These are phyloP conservation scores for Diadumene lineata DNA, from an alignment of 92 coral and sea anemone genomes.

Conservation along the genomic window DNA sequence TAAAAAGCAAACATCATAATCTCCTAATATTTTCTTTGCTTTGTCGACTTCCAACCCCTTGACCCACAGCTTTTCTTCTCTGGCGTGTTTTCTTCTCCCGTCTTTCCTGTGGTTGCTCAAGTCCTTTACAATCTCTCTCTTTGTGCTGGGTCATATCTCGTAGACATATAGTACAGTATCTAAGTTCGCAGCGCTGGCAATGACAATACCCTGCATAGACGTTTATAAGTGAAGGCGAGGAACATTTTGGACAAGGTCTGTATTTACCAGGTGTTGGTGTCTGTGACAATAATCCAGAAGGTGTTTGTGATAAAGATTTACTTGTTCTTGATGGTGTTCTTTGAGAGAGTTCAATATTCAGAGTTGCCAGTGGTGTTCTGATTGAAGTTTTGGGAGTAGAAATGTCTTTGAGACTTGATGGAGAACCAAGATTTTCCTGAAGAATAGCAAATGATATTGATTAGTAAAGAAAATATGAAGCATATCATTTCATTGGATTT, in stretches of 20 bases:
- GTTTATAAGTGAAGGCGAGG: constrained; percentile 48
- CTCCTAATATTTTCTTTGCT: constrained; percentile 51
- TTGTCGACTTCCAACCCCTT: constrained; percentile 42
- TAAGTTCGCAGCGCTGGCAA: constrained; percentile 64
- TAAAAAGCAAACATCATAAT: constrained; percentile 18
- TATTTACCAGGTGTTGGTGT: constrained; percentile 26
- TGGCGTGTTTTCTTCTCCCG: constrained; percentile 23
- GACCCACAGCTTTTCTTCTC: constrained; percentile 30
- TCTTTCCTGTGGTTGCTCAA: constrained; percentile 1
- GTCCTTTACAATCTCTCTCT: constrained; percentile 37
- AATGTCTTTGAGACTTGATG: constrained; percentile 3
- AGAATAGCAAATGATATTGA: not conserved
- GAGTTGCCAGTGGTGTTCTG: constrained; percentile 32
- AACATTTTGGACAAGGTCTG: constrained; percentile 69
- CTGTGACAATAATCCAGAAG: not conserved
- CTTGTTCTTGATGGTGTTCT: not conserved
- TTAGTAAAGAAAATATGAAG: not conserved
- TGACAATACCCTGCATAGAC: constrained; percentile 39
- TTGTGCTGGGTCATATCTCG: constrained; percentile 23
- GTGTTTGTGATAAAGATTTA: not conserved
- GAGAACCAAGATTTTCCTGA: constrained; percentile 51
- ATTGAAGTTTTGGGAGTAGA: not conserved
- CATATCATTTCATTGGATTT: too few relatives aligned
- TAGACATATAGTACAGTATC: constrained; percentile 49
- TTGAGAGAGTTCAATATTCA: constrained; percentile 9